Percentiles rank a stretch among this genome's conserved stretches.
These are phyloP conservation scores for Tachyglossus aculeatus DNA, from an alignment of 2,797 vertebrate genomes.

Conservation along the genomic window DNA sequence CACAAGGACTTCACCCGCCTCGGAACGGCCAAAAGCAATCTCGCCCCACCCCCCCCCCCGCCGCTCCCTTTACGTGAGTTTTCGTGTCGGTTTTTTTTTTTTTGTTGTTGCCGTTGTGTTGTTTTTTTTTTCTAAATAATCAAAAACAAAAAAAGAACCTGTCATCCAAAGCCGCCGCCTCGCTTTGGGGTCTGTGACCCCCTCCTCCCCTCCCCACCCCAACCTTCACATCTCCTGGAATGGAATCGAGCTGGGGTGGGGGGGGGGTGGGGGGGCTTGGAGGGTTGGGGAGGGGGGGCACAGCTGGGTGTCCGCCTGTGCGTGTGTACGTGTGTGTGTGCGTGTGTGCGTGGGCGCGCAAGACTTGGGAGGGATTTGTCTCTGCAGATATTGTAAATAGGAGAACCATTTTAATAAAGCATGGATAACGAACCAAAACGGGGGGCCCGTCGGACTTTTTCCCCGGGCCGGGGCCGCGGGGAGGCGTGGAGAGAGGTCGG, in stretches of 20 bases:
- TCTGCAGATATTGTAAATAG: conserved; percentile 94
- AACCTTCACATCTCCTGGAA: too few relatives aligned
- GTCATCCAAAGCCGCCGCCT: conserved; percentile 70
- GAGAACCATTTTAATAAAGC: conserved; percentile 97
- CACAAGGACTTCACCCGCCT: conserved; percentile 85
- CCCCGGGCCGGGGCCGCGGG: too few relatives aligned
- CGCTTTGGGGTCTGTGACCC: conserved; percentile 67
- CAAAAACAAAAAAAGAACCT: conserved; percentile 56
- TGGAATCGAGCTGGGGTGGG: too few relatives aligned
- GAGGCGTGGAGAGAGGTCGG: too few relatives aligned
- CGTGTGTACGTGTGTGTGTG: conserved; percentile 61
- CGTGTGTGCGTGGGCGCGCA: conserved; percentile 76
- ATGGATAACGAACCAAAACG: conserved; percentile 91
- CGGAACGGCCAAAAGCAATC: conserved; percentile 89
- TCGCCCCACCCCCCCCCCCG: too few relatives aligned
- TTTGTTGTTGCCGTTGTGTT: conserved; percentile 65
- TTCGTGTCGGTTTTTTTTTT: too few relatives aligned
- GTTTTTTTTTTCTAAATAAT: conserved; percentile 67
- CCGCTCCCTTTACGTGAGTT: conserved; percentile 63
- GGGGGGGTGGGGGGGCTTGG: conserved; percentile 31
- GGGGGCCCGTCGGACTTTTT: too few relatives aligned
- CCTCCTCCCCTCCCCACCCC: too few relatives aligned
- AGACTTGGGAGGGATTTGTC: conserved; percentile 72
- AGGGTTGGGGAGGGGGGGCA: too few relatives aligned
- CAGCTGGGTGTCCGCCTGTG: neutral